These are phyloP conservation scores for Colletes collaris DNA, from an alignment of 2,888 invertebrate genomes.

Conservation along the genomic window DNA sequence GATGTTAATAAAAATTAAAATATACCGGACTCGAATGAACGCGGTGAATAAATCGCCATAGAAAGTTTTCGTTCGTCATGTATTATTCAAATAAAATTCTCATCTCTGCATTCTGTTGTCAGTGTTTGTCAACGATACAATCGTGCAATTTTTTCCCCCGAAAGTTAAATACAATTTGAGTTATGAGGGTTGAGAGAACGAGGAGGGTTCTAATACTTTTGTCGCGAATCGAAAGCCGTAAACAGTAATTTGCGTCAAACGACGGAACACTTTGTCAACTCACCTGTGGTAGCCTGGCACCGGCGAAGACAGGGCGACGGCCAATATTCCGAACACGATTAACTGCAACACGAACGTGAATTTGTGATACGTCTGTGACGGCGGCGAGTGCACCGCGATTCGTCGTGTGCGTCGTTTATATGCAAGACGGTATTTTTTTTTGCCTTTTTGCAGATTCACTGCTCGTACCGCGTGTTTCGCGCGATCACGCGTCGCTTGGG, in stretches of 20 bases:
- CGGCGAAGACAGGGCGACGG: slow-evolving; percentile 74
- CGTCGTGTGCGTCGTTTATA: slow-evolving; percentile 46
- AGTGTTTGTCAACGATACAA: no score
- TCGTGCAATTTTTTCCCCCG: no score
- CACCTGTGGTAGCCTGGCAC: slow-evolving; percentile 76
- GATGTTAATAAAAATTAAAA: no score
- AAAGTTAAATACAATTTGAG: no score
- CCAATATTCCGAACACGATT: slow-evolving; percentile 77
- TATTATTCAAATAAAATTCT: no score
- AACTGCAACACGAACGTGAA: slow-evolving; percentile 71
- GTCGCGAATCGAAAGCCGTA: neutral
- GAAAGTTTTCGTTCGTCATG: no score
- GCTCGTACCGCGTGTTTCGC: slow-evolving; percentile 41
- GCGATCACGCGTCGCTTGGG: slow-evolving; percentile 6
- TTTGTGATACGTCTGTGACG: slow-evolving; percentile 53
- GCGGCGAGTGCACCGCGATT: slow-evolving; percentile 42
- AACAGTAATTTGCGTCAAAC: slow-evolving; percentile 17
- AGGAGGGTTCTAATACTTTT: neutral
- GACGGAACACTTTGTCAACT: slow-evolving; percentile 55
- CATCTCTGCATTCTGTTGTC: no score
- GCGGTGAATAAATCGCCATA: no score
- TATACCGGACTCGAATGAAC: no score
- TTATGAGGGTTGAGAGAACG: no score
- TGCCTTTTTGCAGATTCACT: slow-evolving; percentile 54
- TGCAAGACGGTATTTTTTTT: slow-evolving; percentile 42